phyloP scores from a whole-genome alignment of 1,140 invertebrate genomes.

The Anoplolepis gracilipes region DNA sequence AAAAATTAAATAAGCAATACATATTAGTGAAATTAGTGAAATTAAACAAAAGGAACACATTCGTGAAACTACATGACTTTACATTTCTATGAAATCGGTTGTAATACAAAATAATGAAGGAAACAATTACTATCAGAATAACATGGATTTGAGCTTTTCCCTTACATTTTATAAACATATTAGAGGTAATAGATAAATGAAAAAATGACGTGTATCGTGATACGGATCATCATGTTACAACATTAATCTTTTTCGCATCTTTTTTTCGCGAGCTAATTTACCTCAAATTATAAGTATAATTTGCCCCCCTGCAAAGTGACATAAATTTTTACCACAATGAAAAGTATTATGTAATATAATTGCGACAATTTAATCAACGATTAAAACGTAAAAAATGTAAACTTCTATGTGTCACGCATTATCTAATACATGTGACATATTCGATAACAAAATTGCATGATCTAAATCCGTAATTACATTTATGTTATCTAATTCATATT shows the following conservation, averaged over 20 bases:
- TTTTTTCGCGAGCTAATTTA: not conserved
- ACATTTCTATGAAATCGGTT: not conserved
- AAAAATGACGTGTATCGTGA: no score
- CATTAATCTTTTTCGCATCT: not conserved
- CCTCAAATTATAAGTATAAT: not conserved
- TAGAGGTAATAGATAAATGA: not conserved
- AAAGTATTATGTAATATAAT: not conserved
- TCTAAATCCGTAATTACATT: constrained; percentile 9
- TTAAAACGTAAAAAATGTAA: not conserved
- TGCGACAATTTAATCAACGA: not conserved
- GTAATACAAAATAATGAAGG: not conserved
- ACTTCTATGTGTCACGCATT: not conserved
- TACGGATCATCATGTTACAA: not conserved
- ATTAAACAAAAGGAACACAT: not conserved
- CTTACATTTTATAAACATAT: not conserved
- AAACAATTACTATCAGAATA: not conserved
- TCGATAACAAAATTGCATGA: constrained; percentile 25
- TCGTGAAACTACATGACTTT: not conserved
- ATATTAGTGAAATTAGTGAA: no score
- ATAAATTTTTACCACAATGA: not conserved
- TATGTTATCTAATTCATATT: constrained; percentile 33
- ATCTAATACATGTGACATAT: not conserved
- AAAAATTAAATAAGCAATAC: not conserved
- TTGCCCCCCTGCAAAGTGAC: not conserved
- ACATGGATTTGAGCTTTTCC: not conserved